Percentiles rank a stretch among this genome's conserved stretches.
Evolutionary conservation across 1,140 invertebrate genomes (phyloP).

Genomic region (Pachyrhynchus sulphureomaculatus): DNA sequence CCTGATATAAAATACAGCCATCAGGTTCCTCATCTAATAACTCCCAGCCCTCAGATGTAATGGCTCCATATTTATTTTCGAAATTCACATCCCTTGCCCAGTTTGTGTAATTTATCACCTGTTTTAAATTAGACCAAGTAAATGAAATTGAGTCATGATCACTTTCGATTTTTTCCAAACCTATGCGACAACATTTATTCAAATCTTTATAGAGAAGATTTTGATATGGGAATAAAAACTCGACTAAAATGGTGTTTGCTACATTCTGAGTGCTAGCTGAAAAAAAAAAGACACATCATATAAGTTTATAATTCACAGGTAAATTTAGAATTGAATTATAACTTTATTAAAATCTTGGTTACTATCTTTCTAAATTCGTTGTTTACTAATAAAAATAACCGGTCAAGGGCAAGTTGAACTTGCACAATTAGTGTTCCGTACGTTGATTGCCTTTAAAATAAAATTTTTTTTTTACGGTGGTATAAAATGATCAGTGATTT

Average conservation of each 20-base stretch:
- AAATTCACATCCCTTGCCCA: conserved; percentile 19
- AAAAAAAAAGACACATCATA: too few species aligned
- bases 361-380: too few species aligned
- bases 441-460: too few species aligned
- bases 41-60: conserved; percentile 25
- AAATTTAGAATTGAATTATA: too few species aligned
- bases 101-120: conserved; percentile 24
- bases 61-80: conserved; percentile 4
- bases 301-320: too few species aligned
- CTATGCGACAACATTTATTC: conserved; percentile 19
- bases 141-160: not conserved
- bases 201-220: conserved; percentile 19
- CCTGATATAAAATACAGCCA: conserved; percentile 10
- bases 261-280: not conserved
- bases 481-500: too few species aligned
- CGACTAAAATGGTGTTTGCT: not conserved
- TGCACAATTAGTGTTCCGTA: too few species aligned
- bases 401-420: too few species aligned
- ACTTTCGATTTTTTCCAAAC: conserved; percentile 11
- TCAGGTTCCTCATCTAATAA: conserved; percentile 2
- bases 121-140: conserved; percentile 13
- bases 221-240: conserved; percentile 28
- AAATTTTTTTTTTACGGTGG: too few species aligned
- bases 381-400: too few species aligned
- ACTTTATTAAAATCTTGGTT: too few species aligned